These are phyloP conservation scores for Crotalus viridis DNA, from an alignment of 2,113 vertebrate species.

Conservation along the genomic window DNA sequence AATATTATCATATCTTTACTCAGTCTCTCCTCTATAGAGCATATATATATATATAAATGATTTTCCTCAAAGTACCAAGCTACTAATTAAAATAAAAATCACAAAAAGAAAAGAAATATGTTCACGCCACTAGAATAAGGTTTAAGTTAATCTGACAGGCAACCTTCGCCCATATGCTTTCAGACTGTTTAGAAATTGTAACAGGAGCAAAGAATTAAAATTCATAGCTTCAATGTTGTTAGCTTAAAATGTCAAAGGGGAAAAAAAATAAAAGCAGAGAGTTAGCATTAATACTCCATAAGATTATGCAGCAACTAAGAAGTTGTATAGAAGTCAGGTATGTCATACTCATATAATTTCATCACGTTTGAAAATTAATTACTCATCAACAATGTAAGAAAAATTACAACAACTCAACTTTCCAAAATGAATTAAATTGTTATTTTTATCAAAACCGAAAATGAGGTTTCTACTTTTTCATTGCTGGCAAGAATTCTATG, in stretches of 20 bases:
- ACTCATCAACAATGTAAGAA: constrained; percentile 20
- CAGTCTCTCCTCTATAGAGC: not conserved
- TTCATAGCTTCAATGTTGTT: constrained; percentile 20
- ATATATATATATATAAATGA: not conserved
- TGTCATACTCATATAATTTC: constrained; percentile 23
- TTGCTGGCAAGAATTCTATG: not conserved
- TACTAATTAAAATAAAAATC: constrained; percentile 39
- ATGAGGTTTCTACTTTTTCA: not conserved
- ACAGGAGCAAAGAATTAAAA: constrained; percentile 17
- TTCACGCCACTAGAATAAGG: not conserved
- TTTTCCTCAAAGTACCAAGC: not conserved
- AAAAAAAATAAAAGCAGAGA: not conserved
- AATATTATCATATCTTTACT: not conserved
- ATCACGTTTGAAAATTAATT: not conserved
- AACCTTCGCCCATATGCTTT: constrained; percentile 29
- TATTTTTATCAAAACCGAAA: not conserved
- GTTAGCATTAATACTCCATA: not conserved
- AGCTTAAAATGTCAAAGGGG: not conserved
- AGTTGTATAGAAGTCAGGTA: constrained; percentile 32
- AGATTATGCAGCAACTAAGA: constrained; percentile 39
- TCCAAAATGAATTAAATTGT: not conserved
- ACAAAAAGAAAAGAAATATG: constrained; percentile 21
- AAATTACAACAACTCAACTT: not conserved
- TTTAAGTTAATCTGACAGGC: constrained; percentile 49
- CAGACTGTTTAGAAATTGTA: constrained; percentile 42